A percentile compares a stretch with the other conserved stretches of the same genome.
These are phyloP conservation scores for Eristalis tenax DNA, from an alignment of 2,888 invertebrate species.

Conservation along the genomic window DNA sequence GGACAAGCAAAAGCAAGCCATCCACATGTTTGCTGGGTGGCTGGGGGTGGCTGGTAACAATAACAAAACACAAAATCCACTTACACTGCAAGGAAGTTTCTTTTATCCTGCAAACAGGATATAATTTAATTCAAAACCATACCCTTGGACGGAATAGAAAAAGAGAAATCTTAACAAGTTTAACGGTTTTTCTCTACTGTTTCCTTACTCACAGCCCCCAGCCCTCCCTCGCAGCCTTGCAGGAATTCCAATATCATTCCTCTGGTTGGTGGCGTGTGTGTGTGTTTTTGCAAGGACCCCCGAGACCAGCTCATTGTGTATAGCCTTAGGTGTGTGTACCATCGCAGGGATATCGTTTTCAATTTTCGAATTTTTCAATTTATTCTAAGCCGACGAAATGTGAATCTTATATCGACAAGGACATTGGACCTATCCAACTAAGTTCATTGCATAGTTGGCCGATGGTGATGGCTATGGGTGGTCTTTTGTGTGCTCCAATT, in stretches of 20 bases:
- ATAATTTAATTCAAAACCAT: conserved; percentile 70
- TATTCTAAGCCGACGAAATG: conserved; percentile 71
- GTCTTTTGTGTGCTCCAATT: not conserved
- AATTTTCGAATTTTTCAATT: conserved; percentile 72
- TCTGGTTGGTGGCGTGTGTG: not conserved
- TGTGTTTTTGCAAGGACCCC: conserved; percentile 26
- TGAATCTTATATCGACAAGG: conserved; percentile 65
- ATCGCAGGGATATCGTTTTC: conserved; percentile 68
- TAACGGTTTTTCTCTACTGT: conserved; percentile 32
- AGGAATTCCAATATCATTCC: not conserved
- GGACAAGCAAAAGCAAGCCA: conserved; percentile 2
- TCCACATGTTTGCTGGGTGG: not conserved
- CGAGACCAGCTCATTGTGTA: conserved; percentile 23
- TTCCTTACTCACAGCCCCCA: no score
- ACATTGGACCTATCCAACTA: conserved; percentile 52
- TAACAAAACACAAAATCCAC: conserved; percentile 56
- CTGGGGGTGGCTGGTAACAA: conserved; percentile 22
- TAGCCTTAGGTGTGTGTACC: conserved; percentile 49
- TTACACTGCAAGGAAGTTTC: conserved; percentile 55
- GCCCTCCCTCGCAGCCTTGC: not conserved
- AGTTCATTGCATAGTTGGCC: not conserved
- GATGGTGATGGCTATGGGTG: not conserved
- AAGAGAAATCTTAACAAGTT: conserved; percentile 65
- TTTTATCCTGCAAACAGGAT: conserved; percentile 62
- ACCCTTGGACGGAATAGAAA: conserved; percentile 45